Base-by-base conservation (phyloP, 2,797 vertebrate genomes). In the Fundulus diaphanus region DNA sequence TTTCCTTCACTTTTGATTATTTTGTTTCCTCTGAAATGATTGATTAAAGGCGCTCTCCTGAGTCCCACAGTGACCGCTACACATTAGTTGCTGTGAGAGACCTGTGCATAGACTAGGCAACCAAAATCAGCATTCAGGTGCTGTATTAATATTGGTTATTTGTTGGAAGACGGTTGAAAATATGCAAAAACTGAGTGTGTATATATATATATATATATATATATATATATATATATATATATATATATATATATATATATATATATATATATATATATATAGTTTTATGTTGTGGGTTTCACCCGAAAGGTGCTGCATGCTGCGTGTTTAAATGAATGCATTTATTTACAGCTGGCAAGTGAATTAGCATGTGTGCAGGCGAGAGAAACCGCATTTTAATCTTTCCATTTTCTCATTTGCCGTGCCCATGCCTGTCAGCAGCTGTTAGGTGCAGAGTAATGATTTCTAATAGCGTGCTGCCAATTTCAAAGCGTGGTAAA, bases 381-480 rank as follows among this genome's bases (percentile, higher is more conserved):
- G 81, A 73, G 72, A 81, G 74, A 89, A 81, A 89, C 83, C 80
- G 77, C 79, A 76, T 88, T 87, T 80, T 90, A 90, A 90, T 90
- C 85, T 88, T 85, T 87, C 80, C 87, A 81, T 90, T 89, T 90
- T 70, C 87, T 87, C 85, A 90, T 85, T 87, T 82, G 85, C 82
- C 63, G 65, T 85, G 82, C 77, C 76, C 81, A 83, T 80, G 89
- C 83, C 87, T 90, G 88, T 90, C 90, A 89, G 82, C 79, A 66
- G 88, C 71, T 73, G 80, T 90, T 87, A 87, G 81, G 75, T 81
- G 81, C 78, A 88, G 77, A 76, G 79, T 90, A 89, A 88, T 85
- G 84, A 85, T 87, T 87, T 90, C 70, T 91, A 90, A 91, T 88
- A 89, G 86, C 84, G 72, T 13, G 78, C 77, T 44, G 40, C 83